Percentiles rank a stretch among this genome's conserved stretches.
phyloP scores from a whole-genome alignment of 2,797 vertebrate species.

The Psittacula echo region DNA sequence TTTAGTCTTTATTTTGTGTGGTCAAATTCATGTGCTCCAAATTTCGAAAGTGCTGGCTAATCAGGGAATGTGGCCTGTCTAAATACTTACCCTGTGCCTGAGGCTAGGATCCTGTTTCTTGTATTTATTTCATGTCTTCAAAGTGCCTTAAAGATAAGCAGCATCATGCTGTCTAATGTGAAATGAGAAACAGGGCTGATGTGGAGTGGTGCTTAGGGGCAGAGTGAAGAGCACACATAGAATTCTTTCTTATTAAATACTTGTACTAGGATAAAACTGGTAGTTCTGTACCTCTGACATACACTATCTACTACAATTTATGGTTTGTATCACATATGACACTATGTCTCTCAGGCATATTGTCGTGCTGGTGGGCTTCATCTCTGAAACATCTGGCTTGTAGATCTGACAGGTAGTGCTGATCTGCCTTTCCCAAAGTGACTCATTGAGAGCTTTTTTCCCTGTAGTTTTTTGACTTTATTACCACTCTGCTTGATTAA shows the following conservation, averaged over 20 bases:
- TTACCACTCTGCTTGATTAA: not conserved
- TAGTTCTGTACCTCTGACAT: not conserved
- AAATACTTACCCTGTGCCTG: not conserved
- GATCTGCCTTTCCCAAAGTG: not conserved
- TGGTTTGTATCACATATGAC: not conserved
- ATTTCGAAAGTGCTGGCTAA: not conserved
- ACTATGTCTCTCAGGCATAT: not conserved
- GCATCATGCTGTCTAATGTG: not conserved
- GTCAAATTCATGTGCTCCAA: not conserved
- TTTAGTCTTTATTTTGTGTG: not conserved
- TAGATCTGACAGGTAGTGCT: not conserved
- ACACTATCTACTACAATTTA: not conserved
- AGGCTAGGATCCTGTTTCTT: conserved; percentile 2
- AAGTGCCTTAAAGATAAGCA: not conserved
- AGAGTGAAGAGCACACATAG: not conserved
- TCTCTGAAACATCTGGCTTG: not conserved
- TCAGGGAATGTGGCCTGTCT: not conserved
- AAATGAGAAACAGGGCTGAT: not conserved
- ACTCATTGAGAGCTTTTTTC: not conserved
- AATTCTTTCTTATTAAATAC: not conserved
- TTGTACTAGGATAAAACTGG: not conserved
- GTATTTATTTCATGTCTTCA: conserved; percentile 16
- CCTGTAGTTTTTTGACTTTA: not conserved
- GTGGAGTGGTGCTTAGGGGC: not conserved
- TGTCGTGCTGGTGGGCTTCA: not conserved